These are phyloP conservation scores for Alaudala cheleensis DNA, from an alignment of 2,113 vertebrate species.

Conservation along the genomic window DNA sequence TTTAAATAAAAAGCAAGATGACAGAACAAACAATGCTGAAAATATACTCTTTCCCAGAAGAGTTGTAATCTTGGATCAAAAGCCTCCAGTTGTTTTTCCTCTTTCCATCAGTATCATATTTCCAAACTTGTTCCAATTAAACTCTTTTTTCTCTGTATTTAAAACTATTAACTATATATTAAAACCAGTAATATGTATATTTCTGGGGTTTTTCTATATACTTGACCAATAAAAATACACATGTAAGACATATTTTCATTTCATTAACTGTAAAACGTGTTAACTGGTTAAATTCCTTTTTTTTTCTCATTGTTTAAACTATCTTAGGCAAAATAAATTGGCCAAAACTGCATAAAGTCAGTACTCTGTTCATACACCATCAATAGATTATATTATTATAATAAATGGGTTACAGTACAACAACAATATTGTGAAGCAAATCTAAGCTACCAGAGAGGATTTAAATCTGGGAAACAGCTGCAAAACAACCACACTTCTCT, in stretches of 20 bases:
- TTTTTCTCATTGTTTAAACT: neutral
- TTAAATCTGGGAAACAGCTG: conserved; percentile 35
- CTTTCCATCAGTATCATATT: neutral
- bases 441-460: neutral
- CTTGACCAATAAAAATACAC: neutral
- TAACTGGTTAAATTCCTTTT: neutral
- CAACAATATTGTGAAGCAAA: neutral
- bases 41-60: neutral
- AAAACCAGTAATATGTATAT: neutral
- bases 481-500: conserved; percentile 39
- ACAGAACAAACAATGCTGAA: neutral
- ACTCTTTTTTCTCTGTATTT: neutral
- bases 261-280: neutral
- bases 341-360: neutral
- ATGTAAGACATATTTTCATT: neutral
- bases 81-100: neutral
- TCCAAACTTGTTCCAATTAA: neutral
- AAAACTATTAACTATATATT: neutral
- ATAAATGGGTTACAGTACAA: neutral
- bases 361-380: neutral
- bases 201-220: neutral
- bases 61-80: neutral
- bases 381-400: neutral
- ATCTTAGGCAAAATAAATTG: neutral
- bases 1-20: neutral